Conservation (phyloP, 2,888 invertebrate species). For the Petrolisthes manimaculis region DNA sequence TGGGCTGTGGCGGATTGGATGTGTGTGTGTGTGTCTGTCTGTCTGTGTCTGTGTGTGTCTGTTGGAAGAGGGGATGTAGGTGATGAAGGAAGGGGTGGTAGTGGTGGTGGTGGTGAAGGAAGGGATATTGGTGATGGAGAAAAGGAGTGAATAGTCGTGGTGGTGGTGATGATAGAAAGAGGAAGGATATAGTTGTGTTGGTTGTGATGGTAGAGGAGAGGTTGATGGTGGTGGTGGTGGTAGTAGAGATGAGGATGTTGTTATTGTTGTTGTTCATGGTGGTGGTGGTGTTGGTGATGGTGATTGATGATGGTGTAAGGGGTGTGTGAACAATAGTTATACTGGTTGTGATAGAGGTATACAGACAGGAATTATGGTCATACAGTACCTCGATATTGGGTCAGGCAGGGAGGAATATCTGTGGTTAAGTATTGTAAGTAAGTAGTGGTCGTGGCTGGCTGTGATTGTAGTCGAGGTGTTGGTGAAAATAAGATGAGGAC, state of each 20-base stretch:
- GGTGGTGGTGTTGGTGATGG: background rate
- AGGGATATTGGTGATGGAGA: background rate
- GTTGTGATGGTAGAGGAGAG: conserved; percentile 2
- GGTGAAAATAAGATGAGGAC: no score
- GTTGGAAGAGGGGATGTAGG: background rate
- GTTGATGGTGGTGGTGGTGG: background rate
- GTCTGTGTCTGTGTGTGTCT: background rate
- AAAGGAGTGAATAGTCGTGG: background rate
- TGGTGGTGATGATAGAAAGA: background rate
- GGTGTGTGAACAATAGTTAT: background rate
- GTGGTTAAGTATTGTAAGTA: no score
- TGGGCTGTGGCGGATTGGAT: background rate
- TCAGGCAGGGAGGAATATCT: no score
- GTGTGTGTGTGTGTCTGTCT: background rate
- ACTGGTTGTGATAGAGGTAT: background rate
- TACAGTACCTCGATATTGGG: no score
- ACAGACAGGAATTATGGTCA: background rate
- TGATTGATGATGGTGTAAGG: background rate
- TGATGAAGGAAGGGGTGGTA: background rate
- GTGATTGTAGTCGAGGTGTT: no score
- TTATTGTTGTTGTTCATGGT: background rate
- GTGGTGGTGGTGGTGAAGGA: background rate
- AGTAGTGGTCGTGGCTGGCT: no score
- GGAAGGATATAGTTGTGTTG: background rate
- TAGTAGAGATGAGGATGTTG: background rate